Base-by-base conservation (phyloP, 2,888 invertebrate species). In the Mechanitis messenoides region DNA sequence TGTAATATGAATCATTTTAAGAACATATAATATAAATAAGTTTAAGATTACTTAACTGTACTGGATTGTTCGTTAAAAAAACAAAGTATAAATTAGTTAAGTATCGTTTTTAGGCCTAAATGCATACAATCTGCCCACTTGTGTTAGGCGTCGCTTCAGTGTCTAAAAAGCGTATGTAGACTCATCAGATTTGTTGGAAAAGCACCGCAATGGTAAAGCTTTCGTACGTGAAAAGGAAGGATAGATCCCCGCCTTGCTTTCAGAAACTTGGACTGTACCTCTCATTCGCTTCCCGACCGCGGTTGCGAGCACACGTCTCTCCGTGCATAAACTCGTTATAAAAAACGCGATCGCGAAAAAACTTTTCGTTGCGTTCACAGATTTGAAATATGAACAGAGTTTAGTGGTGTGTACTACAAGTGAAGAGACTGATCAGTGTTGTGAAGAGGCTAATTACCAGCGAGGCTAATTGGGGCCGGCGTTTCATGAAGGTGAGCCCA, bases 401-500 rank as follows among this genome's bases (percentile, higher is more conserved):
- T 74, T 75, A 74, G 86, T 86, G 85, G 74, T 76, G 86, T 87
- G 85, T 75, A 72, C 65, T 74, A 80, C 68, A 76, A 20, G 20
- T 20, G 20, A 20, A 20, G 20, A 20, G 81, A 85, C 85, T 83
- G 72, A 77, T 78, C 78, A 72, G 70, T 72, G 74, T 72, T 75
- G 74, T 74, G 82, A 5, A 86, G 82, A 82, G 81, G 82, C 85
- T 88, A 88, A 88, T 89, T 87, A 87, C 83, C 75, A 83, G 84
- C 81, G 84, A 82, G 82, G 81, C 87, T 89, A 89, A 89, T 90
- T 89, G 88, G 87, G 80, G 81, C 85, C 85, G 85, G 85, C 87
- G 85, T 87, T 89, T 86, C 87, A 90, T 90, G 89, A 90, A 90
- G 90, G 90, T 90, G 86, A 89, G 89, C 80, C 81, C 85, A 85